Conservation (phyloP, 2,888 invertebrate genomes). For the Antitype chi region DNA sequence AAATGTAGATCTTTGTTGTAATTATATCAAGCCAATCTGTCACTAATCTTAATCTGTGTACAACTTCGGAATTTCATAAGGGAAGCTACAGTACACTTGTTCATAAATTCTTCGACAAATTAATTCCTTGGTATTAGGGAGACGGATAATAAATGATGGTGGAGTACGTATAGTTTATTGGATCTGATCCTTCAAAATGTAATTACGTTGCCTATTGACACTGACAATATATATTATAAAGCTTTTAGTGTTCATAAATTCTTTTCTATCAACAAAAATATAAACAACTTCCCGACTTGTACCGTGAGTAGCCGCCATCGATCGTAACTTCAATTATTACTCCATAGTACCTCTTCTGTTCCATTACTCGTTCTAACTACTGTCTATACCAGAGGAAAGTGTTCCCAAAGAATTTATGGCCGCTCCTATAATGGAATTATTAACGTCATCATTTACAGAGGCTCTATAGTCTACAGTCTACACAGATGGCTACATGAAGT, state of each 20-base stretch:
- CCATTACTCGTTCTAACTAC: conserved; percentile 64
- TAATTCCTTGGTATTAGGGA: conserved; percentile 50
- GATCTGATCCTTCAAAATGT: conserved; percentile 41
- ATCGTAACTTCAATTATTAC: conserved; percentile 59
- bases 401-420: conserved; percentile 61
- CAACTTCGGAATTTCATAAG: conserved; percentile 59
- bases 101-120: conserved; percentile 55
- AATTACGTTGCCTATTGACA: conserved; percentile 24
- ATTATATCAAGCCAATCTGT: conserved; percentile 45
- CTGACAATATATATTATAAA: not conserved
- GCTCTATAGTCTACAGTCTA: conserved; percentile 9
- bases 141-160: conserved; percentile 47
- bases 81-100: conserved; percentile 49
- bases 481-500: conserved; percentile 30
- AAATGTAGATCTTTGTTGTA: conserved; percentile 31
- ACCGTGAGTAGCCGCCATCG: conserved; percentile 8
- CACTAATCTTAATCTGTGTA: conserved; percentile 46
- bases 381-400: conserved; percentile 55
- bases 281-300: not conserved
- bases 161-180: conserved; percentile 50
- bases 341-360: conserved; percentile 46
- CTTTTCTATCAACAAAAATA: not conserved
- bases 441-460: conserved; percentile 63
- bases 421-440: conserved; percentile 63
- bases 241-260: not conserved